Conservation (phyloP, 35 echinoderm and acorn worm genomes). For the Diadema setosum region DNA sequence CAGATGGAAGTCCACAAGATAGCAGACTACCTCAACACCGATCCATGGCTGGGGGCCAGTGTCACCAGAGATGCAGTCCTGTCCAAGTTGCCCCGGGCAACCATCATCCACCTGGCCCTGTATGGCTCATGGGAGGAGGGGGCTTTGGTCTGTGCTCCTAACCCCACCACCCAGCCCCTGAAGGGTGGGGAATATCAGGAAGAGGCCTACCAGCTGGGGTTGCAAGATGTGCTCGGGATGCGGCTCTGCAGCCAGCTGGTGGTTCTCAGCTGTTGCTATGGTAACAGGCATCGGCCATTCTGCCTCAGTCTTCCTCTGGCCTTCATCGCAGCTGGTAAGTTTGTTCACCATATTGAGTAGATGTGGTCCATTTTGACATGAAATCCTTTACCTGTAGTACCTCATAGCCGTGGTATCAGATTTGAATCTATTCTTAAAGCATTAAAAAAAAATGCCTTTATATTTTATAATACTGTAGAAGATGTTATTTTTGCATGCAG, state of each 20-base stretch:
- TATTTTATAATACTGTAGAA: too few species aligned
- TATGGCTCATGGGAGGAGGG: slow-evolving; percentile 83
- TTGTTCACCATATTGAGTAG: too few species aligned
- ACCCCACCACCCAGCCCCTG: slow-evolving; percentile 20
- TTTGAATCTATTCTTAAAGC: too few species aligned
- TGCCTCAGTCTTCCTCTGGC: slow-evolving; percentile 61
- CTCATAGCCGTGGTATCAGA: too few species aligned
- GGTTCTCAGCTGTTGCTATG: slow-evolving; percentile 83
- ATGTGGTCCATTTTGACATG: too few species aligned
- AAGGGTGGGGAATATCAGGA: slow-evolving; percentile 39
- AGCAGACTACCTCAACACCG: slow-evolving; percentile 63
- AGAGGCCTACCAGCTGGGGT: slow-evolving; percentile 40
- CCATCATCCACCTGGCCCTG: slow-evolving; percentile 42
- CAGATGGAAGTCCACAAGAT: slow-evolving; percentile 71
- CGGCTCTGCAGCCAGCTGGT: slow-evolving; percentile 63
- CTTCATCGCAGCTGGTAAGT: slow-evolving; percentile 79
- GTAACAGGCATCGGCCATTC: slow-evolving; percentile 60
- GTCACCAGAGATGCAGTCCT: slow-evolving; percentile 68
- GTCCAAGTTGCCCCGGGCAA: slow-evolving; percentile 17
- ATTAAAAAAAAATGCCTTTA: too few species aligned
- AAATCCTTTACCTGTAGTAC: too few species aligned
- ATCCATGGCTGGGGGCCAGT: slow-evolving; percentile 23
- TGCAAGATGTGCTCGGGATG: slow-evolving; percentile 54
- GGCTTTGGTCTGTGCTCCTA: slow-evolving; percentile 65
- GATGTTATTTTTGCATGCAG: too few species aligned